Evolutionary conservation across 2,113 vertebrate species (phyloP), one percentile per base, ranked within the genome.

Genomic region (human): DNA sequence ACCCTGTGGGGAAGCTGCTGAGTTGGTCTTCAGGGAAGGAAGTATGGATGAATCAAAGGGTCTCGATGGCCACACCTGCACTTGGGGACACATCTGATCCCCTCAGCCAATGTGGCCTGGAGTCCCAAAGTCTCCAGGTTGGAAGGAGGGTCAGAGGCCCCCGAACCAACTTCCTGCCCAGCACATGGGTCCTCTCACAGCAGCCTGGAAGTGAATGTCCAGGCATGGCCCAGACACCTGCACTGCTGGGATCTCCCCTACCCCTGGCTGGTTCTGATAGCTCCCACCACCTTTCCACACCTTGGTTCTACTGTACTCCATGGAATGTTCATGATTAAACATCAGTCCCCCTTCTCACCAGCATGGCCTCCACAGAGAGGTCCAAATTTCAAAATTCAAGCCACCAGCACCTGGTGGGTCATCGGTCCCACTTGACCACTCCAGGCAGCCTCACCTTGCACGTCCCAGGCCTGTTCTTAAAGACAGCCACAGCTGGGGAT

Each of bases 291-390:
- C 43, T 14, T 72, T 18, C 57, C 79, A 5, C 5, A 3, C 2
- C 2, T 14, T 7, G n/a, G 35, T 8, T 40, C 55, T 10, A 1
- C 4, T 1, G 27, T 5, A 2, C 80, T 25, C 40, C 57, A 20
- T 3, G 55, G 61, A 73, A 5, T 16, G 32, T 40, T 40, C 35
- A 1, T 1, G 0, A n/a, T 55, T 23, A 75, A 32, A 25, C 68
- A 43, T 11, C 80, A 20, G 50, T 27, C 30, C n/a, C 40, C 66
- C n/a, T 48, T 66, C 38, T 84, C 38, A 27, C 45, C 16, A 52
- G 45, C 61, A 40, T 0, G 1, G 32, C 61, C n/a, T 76, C 84
- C 3, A 11, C 25, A 45, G 35, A 82, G 25, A 38, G 57, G 48
- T 70, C 50, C 59, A 22, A 23, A n/a, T 10, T 22, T 6, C 40